These are phyloP conservation scores for Siniperca undulata DNA, from an alignment of 2,797 vertebrate species.

Conservation along the genomic window DNA sequence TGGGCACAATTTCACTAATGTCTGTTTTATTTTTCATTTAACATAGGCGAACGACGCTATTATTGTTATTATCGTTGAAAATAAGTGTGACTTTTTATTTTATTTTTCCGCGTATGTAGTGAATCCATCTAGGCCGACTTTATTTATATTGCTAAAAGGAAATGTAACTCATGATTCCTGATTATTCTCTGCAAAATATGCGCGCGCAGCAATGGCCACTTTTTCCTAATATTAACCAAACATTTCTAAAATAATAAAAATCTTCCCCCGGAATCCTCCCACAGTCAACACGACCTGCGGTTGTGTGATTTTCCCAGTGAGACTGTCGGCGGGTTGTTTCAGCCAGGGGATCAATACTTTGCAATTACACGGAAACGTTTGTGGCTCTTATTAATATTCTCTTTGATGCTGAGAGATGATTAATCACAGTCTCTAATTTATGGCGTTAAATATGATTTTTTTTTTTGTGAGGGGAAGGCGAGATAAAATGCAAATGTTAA, in stretches of 20 bases:
- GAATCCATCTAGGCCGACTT: background rate
- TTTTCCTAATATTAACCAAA: slow-evolving; percentile 3
- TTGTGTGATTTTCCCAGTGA: slow-evolving; percentile 54
- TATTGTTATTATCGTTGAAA: background rate
- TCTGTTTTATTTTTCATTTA: background rate
- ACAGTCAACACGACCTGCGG: slow-evolving; percentile 46
- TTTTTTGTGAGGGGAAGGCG: background rate
- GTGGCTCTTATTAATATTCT: slow-evolving; percentile 75
- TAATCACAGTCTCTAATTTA: slow-evolving; percentile 39
- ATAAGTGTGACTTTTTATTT: background rate
- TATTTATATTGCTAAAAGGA: background rate
- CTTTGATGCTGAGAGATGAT: slow-evolving; percentile 71
- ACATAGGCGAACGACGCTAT: background rate
- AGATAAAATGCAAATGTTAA: slow-evolving; percentile 1
- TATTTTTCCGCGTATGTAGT: background rate
- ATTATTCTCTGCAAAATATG: background rate
- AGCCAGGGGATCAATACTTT: slow-evolving; percentile 59
- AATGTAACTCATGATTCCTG: background rate
- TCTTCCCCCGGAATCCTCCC: slow-evolving; percentile 17
- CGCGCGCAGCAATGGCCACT: accelerated
- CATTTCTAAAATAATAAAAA: slow-evolving; percentile 2
- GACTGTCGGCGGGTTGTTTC: slow-evolving; percentile 41
- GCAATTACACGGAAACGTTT: slow-evolving; percentile 49
- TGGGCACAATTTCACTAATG: background rate
- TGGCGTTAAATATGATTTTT: slow-evolving; percentile 5